Evolutionary conservation across 2,888 invertebrate genomes (phyloP).

Genomic region (Pyralis farinalis): DNA sequence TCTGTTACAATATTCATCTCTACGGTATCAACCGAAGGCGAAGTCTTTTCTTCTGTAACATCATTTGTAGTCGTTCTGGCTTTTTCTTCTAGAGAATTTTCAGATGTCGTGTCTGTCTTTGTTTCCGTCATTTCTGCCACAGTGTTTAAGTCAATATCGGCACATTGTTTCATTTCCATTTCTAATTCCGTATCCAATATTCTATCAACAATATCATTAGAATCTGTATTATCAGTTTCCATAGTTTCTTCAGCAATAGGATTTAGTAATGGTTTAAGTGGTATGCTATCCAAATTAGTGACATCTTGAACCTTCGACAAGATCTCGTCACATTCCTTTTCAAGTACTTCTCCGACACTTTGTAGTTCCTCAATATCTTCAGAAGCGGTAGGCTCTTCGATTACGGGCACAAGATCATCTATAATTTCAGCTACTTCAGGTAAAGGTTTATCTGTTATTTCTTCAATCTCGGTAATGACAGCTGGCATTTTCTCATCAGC

Average conservation of each 20-base stretch:
- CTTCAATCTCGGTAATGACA: constrained; percentile 54
- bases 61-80: constrained; percentile 3
- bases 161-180: constrained; percentile 51
- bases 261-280: constrained; percentile 57
- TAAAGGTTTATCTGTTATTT: constrained; percentile 48
- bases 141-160: constrained; percentile 37
- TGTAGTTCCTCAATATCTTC: constrained; percentile 63
- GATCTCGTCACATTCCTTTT: constrained; percentile 74
- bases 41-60: too few relatives aligned
- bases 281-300: constrained; percentile 62
- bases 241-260: constrained; percentile 61
- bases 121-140: constrained; percentile 32
- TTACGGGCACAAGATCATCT: constrained; percentile 53
- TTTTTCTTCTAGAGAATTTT: constrained; percentile 19
- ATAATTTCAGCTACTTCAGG: constrained; percentile 49
- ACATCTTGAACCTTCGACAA: constrained; percentile 70
- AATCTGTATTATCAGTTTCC: constrained; percentile 58
- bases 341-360: constrained; percentile 63
- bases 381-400: constrained; percentile 50
- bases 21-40: too few relatives aligned
- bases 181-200: constrained; percentile 64
- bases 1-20: too few relatives aligned
- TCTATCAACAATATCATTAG: constrained; percentile 63
- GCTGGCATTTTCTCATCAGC: constrained; percentile 38
- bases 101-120: constrained; percentile 21